Evolutionary conservation across 64 coral and sea anemone species (phyloP).

Genomic region (Anthopleura sola): DNA sequence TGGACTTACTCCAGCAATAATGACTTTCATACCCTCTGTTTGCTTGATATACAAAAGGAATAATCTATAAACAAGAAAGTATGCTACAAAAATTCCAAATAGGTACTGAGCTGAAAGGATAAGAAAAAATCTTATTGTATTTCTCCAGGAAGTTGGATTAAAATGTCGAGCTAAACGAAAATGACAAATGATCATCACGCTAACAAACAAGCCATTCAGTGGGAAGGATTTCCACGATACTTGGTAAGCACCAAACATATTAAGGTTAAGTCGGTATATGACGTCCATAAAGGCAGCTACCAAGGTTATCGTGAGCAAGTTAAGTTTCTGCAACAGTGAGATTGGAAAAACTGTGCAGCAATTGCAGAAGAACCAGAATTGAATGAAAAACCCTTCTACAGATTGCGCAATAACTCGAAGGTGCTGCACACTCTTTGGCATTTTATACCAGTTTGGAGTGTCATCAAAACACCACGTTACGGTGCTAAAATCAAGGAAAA

Average conservation of each 20-base stretch:
- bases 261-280: slow-evolving; percentile 55
- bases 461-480: slow-evolving; percentile 54
- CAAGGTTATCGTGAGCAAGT: slow-evolving; percentile 56
- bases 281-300: slow-evolving; percentile 59
- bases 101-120: slow-evolving; percentile 48
- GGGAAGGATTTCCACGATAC: slow-evolving; percentile 63
- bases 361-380: slow-evolving; percentile 44
- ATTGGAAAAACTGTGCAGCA: slow-evolving; percentile 41
- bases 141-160: slow-evolving; percentile 16
- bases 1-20: slow-evolving; percentile 43
- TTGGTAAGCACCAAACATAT: slow-evolving; percentile 61
- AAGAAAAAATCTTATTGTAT: slow-evolving; percentile 9
- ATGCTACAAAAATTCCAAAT: slow-evolving; percentile 36
- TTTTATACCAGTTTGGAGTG: slow-evolving; percentile 45
- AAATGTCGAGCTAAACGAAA: slow-evolving; percentile 46
- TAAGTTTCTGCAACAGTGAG: slow-evolving; percentile 53
- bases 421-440: slow-evolving; percentile 36
- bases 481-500: slow-evolving; percentile 60
- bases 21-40: slow-evolving; percentile 9
- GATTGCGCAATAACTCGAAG: slow-evolving; percentile 46
- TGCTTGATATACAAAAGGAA: slow-evolving; percentile 40
- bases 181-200: slow-evolving; percentile 36
- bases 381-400: slow-evolving; percentile 44
- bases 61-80: slow-evolving; percentile 39
- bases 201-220: slow-evolving; percentile 38